phyloP scores from a whole-genome alignment of 2,797 vertebrate genomes.

The Acrossocheilus fasciatus region DNA sequence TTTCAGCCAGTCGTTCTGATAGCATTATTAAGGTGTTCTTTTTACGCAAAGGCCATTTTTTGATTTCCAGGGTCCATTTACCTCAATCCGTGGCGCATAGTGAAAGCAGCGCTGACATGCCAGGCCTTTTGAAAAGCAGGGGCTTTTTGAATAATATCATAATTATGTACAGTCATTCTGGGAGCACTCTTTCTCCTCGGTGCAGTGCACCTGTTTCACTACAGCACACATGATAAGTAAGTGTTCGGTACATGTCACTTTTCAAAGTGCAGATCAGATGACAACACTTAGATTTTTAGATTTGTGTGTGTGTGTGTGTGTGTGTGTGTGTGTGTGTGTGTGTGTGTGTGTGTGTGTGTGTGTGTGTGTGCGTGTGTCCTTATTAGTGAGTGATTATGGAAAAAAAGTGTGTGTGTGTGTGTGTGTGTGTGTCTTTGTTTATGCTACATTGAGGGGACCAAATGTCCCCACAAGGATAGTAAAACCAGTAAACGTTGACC shows the following conservation, averaged over 20 bases:
- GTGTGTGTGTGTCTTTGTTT: no score
- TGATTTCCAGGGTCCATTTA: conserved; percentile 38
- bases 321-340: no score
- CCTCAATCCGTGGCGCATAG: neutral
- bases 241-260: neutral
- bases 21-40: conserved; percentile 33
- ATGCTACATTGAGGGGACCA: no score
- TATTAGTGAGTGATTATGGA: no score
- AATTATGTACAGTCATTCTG: conserved; percentile 50
- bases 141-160: conserved; percentile 53
- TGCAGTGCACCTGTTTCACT: neutral
- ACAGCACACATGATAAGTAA: neutral
- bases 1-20: conserved; percentile 29
- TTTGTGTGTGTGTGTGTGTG: no score
- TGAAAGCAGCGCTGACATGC: conserved; percentile 19
- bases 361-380: no score
- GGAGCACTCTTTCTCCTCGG: conserved; percentile 23
- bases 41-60: conserved; percentile 11
- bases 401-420: no score
- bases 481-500: no score
- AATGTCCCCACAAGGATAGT: no score
- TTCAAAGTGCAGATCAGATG: neutral
- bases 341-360: no score
- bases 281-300: neutral
- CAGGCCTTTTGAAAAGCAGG: conserved; percentile 24